Evolutionary conservation across 2,888 invertebrate species (phyloP), one percentile per base, ranked within the genome.

Genomic region (Cephus runcator): DNA sequence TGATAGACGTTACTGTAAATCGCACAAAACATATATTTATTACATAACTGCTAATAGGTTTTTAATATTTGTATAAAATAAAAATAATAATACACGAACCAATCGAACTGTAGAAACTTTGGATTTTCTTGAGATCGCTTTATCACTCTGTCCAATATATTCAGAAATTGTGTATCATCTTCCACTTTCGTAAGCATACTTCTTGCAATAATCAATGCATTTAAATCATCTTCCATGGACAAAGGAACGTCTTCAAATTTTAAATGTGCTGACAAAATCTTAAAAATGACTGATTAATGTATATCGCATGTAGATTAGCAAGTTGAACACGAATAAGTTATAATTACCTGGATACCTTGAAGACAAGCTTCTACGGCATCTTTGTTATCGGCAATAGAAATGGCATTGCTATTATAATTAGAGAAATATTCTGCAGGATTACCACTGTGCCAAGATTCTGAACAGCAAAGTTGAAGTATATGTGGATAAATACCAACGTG

Each of bases 61-160:
- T 79, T 23, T 35, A 69, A 34, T 33, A 34, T 36, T 75, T 56
- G 68, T 30, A 78, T 75, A 73, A 71, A 69, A 77, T 35, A 33
- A 34, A 11, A 74, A n/a, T 23, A 23, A 73, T 75, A 71, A 36
- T 75, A 34, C 68, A 83, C 76, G 33, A 81, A 89, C 87, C 85
- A 81, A 77, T 89, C 85, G 11, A 87, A 80, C 15, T 87, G 80
- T 75, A 87, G 80, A 76, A 85, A 81, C 0, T 77, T 69, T 33
- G 86, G 80, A 69, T 88, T 84, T 11, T 83, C 77, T 40, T 88
- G 81, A 30, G 88, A 82, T 2, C 80, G 80, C 30, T 83, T 83
- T 34, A 85, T 83, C 76, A 89, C 83, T 80, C 80, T 85, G 34
- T 87, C 83, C 23, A 90, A 81, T 35, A 88, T 79, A 4, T 77